Conservation (phyloP, 2,888 invertebrate genomes). For the Muschampia plurimacula region DNA sequence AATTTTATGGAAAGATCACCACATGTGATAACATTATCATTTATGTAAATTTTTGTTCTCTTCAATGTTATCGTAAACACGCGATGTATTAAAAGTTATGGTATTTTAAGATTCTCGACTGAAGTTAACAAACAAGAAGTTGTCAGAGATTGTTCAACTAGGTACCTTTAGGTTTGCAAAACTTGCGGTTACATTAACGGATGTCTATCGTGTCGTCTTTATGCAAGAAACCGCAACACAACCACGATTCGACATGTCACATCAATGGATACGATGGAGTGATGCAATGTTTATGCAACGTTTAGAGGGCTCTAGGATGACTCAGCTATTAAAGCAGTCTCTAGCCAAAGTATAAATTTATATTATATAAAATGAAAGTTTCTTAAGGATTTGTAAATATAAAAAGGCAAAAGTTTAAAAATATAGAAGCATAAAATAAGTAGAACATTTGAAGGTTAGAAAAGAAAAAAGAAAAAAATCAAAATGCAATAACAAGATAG, state of each 20-base stretch:
- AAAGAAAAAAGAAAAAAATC: too few species aligned
- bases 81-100: background rate
- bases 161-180: conserved; percentile 12
- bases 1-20: conserved; percentile 5
- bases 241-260: conserved; percentile 28
- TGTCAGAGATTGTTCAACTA: conserved; percentile 16
- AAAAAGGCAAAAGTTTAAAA: too few species aligned
- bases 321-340: conserved; percentile 14
- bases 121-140: conserved; percentile 6
- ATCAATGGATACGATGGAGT: conserved; percentile 16
- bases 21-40: background rate
- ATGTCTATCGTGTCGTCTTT: conserved; percentile 29
- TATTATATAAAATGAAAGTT: too few species aligned
- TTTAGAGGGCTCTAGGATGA: conserved; percentile 17
- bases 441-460: too few species aligned
- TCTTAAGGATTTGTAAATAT: too few species aligned
- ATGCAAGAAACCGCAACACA: conserved; percentile 32
- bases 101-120: background rate
- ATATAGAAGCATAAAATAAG: too few species aligned
- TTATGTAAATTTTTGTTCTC: background rate
- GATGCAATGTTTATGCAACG: conserved; percentile 30
- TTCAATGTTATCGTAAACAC: background rate
- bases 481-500: too few species aligned
- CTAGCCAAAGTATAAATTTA: background rate
- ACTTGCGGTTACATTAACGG: conserved; percentile 19